These are phyloP conservation scores for Rhizomys pruinosus DNA, from an alignment of 2,113 vertebrate genomes.

Conservation along the genomic window DNA sequence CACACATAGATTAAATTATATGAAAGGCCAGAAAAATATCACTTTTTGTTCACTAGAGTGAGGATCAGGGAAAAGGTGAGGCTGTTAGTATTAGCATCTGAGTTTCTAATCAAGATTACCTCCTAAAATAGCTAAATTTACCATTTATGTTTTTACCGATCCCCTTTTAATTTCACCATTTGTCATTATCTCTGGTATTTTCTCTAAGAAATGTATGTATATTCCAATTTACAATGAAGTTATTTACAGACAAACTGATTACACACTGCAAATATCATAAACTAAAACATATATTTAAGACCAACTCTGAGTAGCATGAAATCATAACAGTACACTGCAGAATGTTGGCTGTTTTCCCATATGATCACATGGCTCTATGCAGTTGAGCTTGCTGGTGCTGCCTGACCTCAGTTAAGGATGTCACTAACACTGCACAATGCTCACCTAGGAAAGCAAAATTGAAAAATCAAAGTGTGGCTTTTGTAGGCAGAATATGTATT, in stretches of 20 bases:
- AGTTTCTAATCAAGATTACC: not conserved
- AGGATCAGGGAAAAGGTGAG: not conserved
- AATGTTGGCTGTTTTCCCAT: too few species aligned
- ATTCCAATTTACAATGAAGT: too few species aligned
- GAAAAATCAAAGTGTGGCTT: not conserved
- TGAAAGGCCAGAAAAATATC: fast-evolving
- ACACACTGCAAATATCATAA: too few species aligned
- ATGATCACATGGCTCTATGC: too few species aligned
- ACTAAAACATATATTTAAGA: too few species aligned
- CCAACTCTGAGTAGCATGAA: too few species aligned
- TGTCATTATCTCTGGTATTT: not conserved
- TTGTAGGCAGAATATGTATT: not conserved
- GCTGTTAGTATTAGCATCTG: not conserved
- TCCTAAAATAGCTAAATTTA: not conserved
- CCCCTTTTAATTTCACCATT: fast-evolving
- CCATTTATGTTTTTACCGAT: fast-evolving
- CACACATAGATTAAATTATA: not conserved
- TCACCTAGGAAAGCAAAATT: not conserved
- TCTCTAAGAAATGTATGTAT: not conserved
- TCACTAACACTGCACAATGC: too few species aligned
- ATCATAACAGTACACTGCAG: too few species aligned
- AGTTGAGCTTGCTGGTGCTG: too few species aligned
- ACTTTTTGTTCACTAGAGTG: not conserved
- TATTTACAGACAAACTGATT: too few species aligned
- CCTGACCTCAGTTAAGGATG: too few species aligned